These are phyloP conservation scores for Eulemur mongoz DNA, from an alignment of 2,797 vertebrate species.

Conservation along the genomic window DNA sequence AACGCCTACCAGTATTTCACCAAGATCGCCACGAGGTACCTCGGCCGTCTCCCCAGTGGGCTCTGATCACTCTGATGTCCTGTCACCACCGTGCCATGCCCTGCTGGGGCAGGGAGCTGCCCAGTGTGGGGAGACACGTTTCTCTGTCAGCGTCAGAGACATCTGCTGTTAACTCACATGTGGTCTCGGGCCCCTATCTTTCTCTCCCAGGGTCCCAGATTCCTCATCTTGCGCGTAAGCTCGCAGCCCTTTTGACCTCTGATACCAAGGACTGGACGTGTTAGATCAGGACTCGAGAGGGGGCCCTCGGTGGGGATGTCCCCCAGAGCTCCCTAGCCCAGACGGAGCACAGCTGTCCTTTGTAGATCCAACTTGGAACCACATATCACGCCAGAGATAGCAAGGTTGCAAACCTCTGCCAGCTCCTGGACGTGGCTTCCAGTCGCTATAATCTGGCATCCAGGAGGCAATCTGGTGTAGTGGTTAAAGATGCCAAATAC, in stretches of 20 bases:
- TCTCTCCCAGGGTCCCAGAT: not conserved
- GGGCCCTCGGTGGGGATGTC: accelerated
- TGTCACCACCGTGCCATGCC: accelerated
- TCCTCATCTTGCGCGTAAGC: not conserved
- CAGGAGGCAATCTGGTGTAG: not conserved
- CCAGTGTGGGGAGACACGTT: not conserved
- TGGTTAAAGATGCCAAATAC: not conserved
- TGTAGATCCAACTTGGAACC: not conserved
- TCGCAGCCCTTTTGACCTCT: not conserved
- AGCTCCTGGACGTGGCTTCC: not conserved
- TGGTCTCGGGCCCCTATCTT: not conserved
- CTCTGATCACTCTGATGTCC: not conserved
- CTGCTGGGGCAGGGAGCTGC: accelerated
- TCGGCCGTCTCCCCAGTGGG: accelerated
- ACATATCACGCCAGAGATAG: not conserved
- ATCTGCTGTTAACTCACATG: not conserved
- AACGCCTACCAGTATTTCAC: slow-evolving; percentile 85
- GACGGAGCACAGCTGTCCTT: not conserved
- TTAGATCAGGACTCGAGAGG: not conserved
- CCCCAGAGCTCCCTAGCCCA: not conserved
- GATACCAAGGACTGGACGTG: not conserved
- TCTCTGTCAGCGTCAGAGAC: not conserved
- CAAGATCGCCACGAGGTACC: slow-evolving; percentile 87
- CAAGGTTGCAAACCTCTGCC: not conserved
- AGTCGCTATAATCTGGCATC: not conserved